Base-by-base conservation (phyloP, 2,888 invertebrate genomes). In the Diaprepes abbreviatus region DNA sequence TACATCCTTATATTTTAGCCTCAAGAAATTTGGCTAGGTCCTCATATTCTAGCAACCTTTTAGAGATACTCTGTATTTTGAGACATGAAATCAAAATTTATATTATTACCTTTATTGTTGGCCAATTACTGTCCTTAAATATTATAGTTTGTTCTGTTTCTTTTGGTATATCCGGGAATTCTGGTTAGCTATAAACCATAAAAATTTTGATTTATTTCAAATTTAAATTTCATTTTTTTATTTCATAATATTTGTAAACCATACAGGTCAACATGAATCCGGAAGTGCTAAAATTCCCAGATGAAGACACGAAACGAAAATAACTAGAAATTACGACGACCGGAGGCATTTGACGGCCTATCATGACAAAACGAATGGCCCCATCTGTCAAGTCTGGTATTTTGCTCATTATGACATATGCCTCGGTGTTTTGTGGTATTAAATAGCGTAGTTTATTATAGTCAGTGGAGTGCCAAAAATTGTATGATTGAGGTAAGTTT, bases 301-400 rank as follows among this genome's bases (percentile, higher is more conserved):
- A 50, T 28, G 28, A 50, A 40, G 40, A 59, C 59, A 43, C 59
- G 59, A 59, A 43, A 17, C 28, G 67, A 54, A 67, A 66, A 63
- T 63, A 63, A 55, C 68, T 68, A 48, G 57, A 57, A 68, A 63
- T 68, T 68, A 68, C 63, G 55, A 38, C 48, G 24, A 21, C 54
- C 62, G 55, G 57, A 43, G 40, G 68, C 63, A 68, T 68, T 62
- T 68, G 68, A 68, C 68, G 63, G 55, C 68, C 59, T 62, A 68
- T 68, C 57, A 63, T 57, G 38, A 48, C 40, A 62, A 68, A 63
- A 45, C 62, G 50, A 57, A 68, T 45, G 43, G 36, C 57, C 57
- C 35, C 36, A 68, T 68, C 63, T 62, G 62, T 68, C 68, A 68
- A 55, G 55, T 63, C 55, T 12, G 60, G 45, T 52, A 63, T 63